phyloP scores from a whole-genome alignment of 2,113 vertebrate species.

The Hyperopisus bebe region DNA sequence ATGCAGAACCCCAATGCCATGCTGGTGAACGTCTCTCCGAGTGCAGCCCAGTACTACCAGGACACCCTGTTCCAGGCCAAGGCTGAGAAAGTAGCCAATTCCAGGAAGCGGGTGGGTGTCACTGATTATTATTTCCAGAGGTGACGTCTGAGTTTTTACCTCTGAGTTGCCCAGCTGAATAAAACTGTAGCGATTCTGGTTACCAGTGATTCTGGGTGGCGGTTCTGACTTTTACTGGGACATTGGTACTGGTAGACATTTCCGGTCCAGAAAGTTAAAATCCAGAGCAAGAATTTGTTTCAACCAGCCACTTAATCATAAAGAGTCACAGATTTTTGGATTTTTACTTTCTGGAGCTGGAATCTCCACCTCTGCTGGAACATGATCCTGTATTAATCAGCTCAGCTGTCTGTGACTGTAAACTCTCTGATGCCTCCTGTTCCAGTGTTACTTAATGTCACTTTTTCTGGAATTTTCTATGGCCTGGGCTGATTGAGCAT shows the following conservation, averaged over 20 bases:
- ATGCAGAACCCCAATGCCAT: slow-evolving; percentile 94
- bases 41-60: slow-evolving; percentile 69
- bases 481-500: background rate
- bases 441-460: background rate
- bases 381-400: background rate
- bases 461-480: background rate
- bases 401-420: background rate
- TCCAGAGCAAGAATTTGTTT: background rate
- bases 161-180: background rate
- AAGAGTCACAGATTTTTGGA: background rate
- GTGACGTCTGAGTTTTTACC: background rate
- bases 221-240: background rate
- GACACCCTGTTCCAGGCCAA: slow-evolving; percentile 80
- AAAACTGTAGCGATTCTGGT: background rate
- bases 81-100: slow-evolving; percentile 78
- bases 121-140: background rate
- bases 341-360: background rate
- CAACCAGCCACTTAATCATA: background rate
- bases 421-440: background rate
- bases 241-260: background rate
- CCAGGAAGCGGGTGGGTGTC: slow-evolving; percentile 79
- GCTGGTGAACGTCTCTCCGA: slow-evolving; percentile 75
- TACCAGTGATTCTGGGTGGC: background rate
- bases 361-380: background rate
- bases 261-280: background rate